phyloP scores from a whole-genome alignment of 2,888 invertebrate species.

The Papilio demoleus region DNA sequence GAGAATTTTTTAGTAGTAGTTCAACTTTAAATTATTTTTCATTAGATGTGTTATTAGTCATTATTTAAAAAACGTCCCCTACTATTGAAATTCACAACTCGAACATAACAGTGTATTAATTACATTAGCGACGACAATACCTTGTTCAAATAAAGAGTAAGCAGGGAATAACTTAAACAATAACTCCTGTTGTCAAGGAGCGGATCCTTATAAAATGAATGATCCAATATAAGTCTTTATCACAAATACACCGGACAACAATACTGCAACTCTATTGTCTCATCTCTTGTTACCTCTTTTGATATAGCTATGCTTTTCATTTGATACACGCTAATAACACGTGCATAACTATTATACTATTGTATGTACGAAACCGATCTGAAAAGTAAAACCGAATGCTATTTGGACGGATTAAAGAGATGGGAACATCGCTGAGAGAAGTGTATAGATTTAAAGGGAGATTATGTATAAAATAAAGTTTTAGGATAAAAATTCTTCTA shows the following conservation, averaged over 20 bases:
- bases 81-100: background rate
- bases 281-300: slow-evolving; percentile 47
- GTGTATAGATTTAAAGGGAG: too few species aligned
- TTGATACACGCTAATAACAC: slow-evolving; percentile 11
- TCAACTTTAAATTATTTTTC: background rate
- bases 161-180: slow-evolving; percentile 34
- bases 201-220: slow-evolving; percentile 46
- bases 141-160: slow-evolving; percentile 11
- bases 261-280: slow-evolving; percentile 50
- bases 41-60: background rate
- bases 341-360: slow-evolving; percentile 24
- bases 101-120: background rate
- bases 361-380: too few species aligned
- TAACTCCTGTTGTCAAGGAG: slow-evolving; percentile 27
- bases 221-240: slow-evolving; percentile 53
- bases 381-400: too few species aligned
- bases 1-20: too few species aligned
- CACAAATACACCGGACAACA: slow-evolving; percentile 51
- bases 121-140: slow-evolving; percentile 12
- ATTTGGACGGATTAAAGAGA: too few species aligned
- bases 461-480: too few species aligned
- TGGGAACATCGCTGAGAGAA: too few species aligned
- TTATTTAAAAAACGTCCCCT: background rate
- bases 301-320: slow-evolving; percentile 45
- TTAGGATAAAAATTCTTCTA: too few species aligned